Evolutionary conservation across 2,888 invertebrate genomes (phyloP), one percentile per base, ranked within the genome.

Genomic region (Leptopilina syphax): DNA sequence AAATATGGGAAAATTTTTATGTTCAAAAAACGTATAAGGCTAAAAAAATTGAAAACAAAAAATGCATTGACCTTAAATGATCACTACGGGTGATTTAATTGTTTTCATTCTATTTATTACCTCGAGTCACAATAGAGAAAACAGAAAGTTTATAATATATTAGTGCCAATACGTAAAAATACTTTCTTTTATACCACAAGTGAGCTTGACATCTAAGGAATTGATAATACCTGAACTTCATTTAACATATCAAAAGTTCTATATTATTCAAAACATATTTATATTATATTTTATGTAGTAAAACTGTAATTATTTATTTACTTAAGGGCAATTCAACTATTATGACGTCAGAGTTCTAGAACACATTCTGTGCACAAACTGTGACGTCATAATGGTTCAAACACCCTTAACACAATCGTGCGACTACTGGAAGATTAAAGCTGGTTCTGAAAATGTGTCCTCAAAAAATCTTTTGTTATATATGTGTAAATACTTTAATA

Each of bases 181-280:
- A 63, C 18, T 24, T 18, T 63, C n/a, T 60, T 24, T 63, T 63
- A 24, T 63, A 63, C 63, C 63, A 63, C n/a, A 63, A 63, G 63
- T 73, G 54, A 73, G 10, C 73, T 73, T 73, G 57, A 73, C 1
- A 73, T 8, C 13, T 34, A 57, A 57, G 73, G 73, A 73, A 73
- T 73, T 73, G 73, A 73, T 57, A 57, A 73, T 57, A 73, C 73
- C 73, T 60, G 73, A 73, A 73, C 41, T 73, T 73, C 41, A 73
- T 73, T 73, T 73, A 4, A 73, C 73, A 73, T 73, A 73, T 73
- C 73, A 73, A 27, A 73, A n/a, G 13, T 50, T 27, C 9, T 54
- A 27, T 57, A 34, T 57, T 34, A 57, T 73, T 73, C 57, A 13
- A 27, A n/a, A 57, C 9, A 57, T 54, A 73, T 57, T 34, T 73